phyloP scores from a whole-genome alignment of 2,113 vertebrate species.

The Caranx melampygus region DNA sequence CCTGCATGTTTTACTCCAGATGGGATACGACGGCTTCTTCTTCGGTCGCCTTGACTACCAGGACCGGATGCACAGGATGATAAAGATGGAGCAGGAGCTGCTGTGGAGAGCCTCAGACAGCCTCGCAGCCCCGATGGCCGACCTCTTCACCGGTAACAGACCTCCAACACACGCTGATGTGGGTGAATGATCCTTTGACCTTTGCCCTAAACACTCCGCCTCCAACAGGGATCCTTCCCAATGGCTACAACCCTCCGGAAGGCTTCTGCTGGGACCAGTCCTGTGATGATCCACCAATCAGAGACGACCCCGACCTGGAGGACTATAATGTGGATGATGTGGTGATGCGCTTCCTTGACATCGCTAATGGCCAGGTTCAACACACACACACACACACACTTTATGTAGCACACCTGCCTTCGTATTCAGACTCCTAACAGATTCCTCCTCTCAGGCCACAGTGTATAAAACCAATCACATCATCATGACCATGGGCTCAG shows the following conservation, averaged over 20 bases:
- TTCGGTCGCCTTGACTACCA: constrained; percentile 93
- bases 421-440: no score
- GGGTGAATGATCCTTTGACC: neutral
- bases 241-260: constrained; percentile 87
- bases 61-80: constrained; percentile 82
- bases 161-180: neutral
- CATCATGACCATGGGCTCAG: constrained; percentile 96
- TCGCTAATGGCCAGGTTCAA: constrained; percentile 83
- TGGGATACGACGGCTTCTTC: constrained; percentile 94
- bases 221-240: constrained; percentile 89
- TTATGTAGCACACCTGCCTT: no score
- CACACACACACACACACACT: neutral
- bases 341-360: constrained; percentile 81
- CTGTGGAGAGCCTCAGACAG: constrained; percentile 89
- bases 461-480: constrained; percentile 90
- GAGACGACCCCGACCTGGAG: constrained; percentile 86
- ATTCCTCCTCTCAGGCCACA: constrained; percentile 70
- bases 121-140: constrained; percentile 81
- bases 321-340: constrained; percentile 88
- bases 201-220: neutral
- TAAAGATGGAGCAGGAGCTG: constrained; percentile 85
- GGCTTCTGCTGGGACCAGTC: constrained; percentile 92
- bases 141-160: constrained; percentile 90
- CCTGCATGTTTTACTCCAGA: constrained; percentile 75
- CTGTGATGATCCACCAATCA: constrained; percentile 87